Conservation (phyloP, 2,113 vertebrate genomes). For the Spea multiplicata region DNA sequence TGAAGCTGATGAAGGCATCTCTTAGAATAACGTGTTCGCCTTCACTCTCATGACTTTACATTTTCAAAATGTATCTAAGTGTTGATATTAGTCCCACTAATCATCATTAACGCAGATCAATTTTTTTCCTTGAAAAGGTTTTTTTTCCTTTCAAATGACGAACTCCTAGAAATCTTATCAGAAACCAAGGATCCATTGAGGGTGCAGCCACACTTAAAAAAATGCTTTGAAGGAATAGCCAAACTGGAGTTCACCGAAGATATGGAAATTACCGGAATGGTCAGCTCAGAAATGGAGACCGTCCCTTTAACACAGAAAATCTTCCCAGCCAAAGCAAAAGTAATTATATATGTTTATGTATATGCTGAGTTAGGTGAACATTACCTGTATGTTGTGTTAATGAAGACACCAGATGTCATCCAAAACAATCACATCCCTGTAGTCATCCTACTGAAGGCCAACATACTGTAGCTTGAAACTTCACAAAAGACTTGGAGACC, state of each 20-base stretch:
- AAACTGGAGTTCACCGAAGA: slow-evolving; percentile 78
- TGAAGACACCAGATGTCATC: no score
- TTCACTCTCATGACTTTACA: no score
- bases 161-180: slow-evolving; percentile 88
- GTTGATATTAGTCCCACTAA: not conserved
- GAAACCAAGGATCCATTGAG: slow-evolving; percentile 90
- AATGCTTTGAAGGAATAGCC: slow-evolving; percentile 92
- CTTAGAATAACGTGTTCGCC: no score
- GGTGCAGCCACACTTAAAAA: slow-evolving; percentile 90
- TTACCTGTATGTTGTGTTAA: no score
- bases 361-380: no score
- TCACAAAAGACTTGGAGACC: no score
- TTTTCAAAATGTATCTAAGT: no score
- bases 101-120: not conserved
- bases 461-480: no score
- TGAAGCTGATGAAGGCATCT: no score
- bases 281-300: slow-evolving; percentile 85
- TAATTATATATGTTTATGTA: slow-evolving; percentile 52
- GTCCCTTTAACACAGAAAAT: slow-evolving; percentile 78
- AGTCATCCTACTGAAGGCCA: no score
- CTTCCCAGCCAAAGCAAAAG: slow-evolving; percentile 78
- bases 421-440: no score
- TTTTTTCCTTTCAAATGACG: slow-evolving; percentile 90
- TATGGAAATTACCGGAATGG: slow-evolving; percentile 81
- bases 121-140: slow-evolving; percentile 69